Base-by-base conservation (phyloP, 2,797 vertebrate species). In the Sebastes steindachneri region DNA sequence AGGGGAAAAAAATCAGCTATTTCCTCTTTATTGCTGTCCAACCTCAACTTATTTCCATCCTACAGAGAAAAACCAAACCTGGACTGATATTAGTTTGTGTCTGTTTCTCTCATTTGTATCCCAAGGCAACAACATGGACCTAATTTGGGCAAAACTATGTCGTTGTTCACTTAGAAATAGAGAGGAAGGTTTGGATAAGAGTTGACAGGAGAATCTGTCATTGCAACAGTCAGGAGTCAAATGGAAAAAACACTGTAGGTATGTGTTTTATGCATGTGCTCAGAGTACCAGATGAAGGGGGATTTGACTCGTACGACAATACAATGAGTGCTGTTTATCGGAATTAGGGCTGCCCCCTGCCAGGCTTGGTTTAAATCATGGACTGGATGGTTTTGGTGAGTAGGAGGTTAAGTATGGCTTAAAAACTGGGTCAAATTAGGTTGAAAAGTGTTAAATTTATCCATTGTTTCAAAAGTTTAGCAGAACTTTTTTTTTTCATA, bases 21-120 rank as follows among this genome's bases (percentile, higher is more conserved):
- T 90, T 92, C 90, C 88, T 85, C 86, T 77, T 71, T 41, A 37
- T 54, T 29, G 53, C 64, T 35, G n/a, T 68, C 73, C 70, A 26
- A 66, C 55, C 75, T 84, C 54, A 1, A 71, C 59, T 82, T 29
- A 23, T 74, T 80, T 73, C 73, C 76, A 55, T 66, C 71, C 75
- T 12, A 59, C 70, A 84, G 79, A 77, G 67, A 77, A 55, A 73
- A 55, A 21, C 48, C 72, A 77, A 84, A 67, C 67, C 67, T 76
- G 62, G 45, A 72, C 53, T 35, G 80, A 77, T 69, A 35, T 63
- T 58, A 31, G 65, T 60, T 67, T 79, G 51, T 28, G 77, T 85
- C 80, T 64, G 68, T 79, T 85, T 82, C 41, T 69, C 57, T 76
- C 72, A 60, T 80, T 77, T 84, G 69, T 73, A 68, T 79, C 59